Evolutionary conservation across 2,888 invertebrate genomes (phyloP).

Genomic region (Strigamia maritima): DNA sequence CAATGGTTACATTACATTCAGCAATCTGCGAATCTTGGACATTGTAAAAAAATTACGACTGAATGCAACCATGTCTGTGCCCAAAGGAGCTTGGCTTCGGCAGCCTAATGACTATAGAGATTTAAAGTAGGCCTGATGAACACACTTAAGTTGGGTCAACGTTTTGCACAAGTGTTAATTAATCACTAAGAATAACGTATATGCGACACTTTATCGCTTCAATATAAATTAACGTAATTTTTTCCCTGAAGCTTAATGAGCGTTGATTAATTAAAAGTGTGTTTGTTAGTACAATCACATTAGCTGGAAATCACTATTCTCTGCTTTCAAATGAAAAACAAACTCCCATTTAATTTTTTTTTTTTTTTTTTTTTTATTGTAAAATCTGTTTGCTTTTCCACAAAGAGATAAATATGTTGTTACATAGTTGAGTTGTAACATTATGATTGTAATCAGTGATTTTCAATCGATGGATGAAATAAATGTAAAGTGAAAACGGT

Average conservation of each 20-base stretch:
- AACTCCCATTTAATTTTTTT: too few relatives aligned
- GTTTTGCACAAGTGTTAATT: neutral
- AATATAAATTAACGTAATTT: neutral
- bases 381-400: too few relatives aligned
- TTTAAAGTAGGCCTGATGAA: neutral
- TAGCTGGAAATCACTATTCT: too few relatives aligned
- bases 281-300: too few relatives aligned
- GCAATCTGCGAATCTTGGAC: conserved; percentile 18
- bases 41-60: neutral
- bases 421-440: too few relatives aligned
- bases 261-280: neutral
- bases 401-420: too few relatives aligned
- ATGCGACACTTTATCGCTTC: neutral
- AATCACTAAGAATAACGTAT: neutral
- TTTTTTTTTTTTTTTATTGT: too few relatives aligned
- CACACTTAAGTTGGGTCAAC: neutral
- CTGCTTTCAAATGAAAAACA: too few relatives aligned
- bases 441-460: too few relatives aligned
- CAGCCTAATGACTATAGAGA: conserved; percentile 35
- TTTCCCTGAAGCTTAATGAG: neutral
- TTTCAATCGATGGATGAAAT: too few relatives aligned
- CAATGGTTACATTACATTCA: neutral
- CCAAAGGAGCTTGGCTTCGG: conserved; percentile 28
- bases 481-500: too few relatives aligned
- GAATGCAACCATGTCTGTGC: conserved; percentile 36